Conservation (phyloP, 2,113 vertebrate genomes). For the Hippopotamus amphibius region DNA sequence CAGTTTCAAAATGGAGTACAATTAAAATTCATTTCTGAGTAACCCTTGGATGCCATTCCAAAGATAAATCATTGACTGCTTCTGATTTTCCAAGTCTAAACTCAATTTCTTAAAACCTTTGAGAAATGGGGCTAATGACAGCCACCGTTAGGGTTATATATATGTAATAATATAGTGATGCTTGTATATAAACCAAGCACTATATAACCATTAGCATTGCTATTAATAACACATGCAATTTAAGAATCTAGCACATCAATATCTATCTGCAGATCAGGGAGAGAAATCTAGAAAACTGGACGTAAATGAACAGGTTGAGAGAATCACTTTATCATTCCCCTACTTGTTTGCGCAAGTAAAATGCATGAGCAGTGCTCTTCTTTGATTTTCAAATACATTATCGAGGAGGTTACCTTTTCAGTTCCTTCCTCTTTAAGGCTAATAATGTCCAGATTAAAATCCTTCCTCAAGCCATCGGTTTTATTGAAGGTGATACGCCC, state of each 20-base stretch:
- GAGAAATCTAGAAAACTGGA: not conserved
- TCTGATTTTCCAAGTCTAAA: not conserved
- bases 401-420: conserved; percentile 93
- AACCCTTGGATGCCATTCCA: not conserved
- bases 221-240: not conserved
- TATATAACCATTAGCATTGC: not conserved
- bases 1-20: not conserved
- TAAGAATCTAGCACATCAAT: not conserved
- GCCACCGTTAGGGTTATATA: too few species aligned
- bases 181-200: not conserved
- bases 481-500: conserved; percentile 97
- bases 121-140: not conserved
- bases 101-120: not conserved
- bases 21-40: conserved; percentile 21
- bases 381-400: not conserved
- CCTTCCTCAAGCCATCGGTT: conserved; percentile 95
- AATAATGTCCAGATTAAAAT: conserved; percentile 98
- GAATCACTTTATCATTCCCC: not conserved
- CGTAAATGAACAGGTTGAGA: not conserved
- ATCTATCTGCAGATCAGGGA: not conserved
- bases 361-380: not conserved
- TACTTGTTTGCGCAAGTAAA: not conserved
- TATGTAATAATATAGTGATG: not conserved
- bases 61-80: not conserved
- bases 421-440: conserved; percentile 98